Evolutionary conservation across 2,113 vertebrate species (phyloP), one percentile per base, ranked within the genome.

Genomic region (Falco punctatus): DNA sequence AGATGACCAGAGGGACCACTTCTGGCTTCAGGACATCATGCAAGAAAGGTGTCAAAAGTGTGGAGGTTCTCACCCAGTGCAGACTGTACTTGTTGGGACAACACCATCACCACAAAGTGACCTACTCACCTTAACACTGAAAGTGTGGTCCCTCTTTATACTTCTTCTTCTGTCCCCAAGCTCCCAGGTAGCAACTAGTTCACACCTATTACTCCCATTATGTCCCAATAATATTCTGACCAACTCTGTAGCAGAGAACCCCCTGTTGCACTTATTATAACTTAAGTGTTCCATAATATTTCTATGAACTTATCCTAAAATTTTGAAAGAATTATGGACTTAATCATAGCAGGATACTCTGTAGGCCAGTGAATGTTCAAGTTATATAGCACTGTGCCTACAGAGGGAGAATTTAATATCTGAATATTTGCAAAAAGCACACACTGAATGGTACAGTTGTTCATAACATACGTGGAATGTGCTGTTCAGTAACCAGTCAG

Each of bases 341-440:
- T 94, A 87, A 81, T 87, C 69, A 54, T 23, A 87, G 69, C 40
- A 79, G 49, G 70, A 52, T 84, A 58, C 44, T 91, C 49, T 59
- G 42, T 57, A 92, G 57, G 44, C 38, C 32, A 54, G 49, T 40
- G 61, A 88, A 49, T 69, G 59, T 74, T 95, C 51, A 49, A 14
- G 23, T 86, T 84, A 40, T 52, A 42, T 40, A 91, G 64, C 72
- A 59, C 19, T 46, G 65, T 78, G 79, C 55, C 72, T 88, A 48
- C 49, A 35, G 46, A 94, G 30, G 27, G 59, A 75, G 83, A 94
- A 84, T 90, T 88, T 92, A 84, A 59, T 90, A 61, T 58, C 55
- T 77, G 75, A 92, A 30, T 89, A 55, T 92, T 90, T 93, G 81
- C 57, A 92, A 86, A 84, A 91, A 87, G 61, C 52, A 74, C 65